A percentile compares a stretch with the other conserved stretches of the same genome.
These are phyloP conservation scores for Gobionotothen gibberifrons DNA, from an alignment of 2,797 vertebrate species.

Conservation along the genomic window DNA sequence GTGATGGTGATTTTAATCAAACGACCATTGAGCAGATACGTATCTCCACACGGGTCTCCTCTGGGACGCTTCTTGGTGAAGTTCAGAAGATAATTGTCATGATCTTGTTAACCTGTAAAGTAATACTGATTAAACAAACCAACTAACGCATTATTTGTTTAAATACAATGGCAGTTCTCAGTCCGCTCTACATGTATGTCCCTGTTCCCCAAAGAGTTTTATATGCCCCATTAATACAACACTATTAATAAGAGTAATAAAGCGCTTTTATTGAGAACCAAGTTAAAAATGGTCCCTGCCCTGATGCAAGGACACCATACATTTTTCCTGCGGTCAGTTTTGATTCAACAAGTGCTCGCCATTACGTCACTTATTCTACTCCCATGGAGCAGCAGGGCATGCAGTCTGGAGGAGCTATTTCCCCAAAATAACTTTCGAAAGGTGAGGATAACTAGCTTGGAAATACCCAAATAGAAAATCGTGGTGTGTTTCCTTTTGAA, in stretches of 20 bases:
- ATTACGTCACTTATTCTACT: constrained; percentile 20
- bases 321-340: constrained; percentile 19
- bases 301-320: constrained; percentile 35
- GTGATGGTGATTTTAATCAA: background rate
- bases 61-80: background rate
- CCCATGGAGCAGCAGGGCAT: constrained; percentile 6
- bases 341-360: constrained; percentile 46
- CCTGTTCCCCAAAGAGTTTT: constrained; percentile 30
- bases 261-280: constrained; percentile 21
- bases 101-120: constrained; percentile 9
- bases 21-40: background rate
- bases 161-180: background rate
- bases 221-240: constrained; percentile 40
- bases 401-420: constrained; percentile 1
- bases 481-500: background rate
- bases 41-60: background rate
- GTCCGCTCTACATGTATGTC: constrained; percentile 11
- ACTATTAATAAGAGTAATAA: constrained; percentile 40
- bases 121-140: background rate
- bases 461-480: background rate
- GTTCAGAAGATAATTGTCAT: constrained; percentile 5
- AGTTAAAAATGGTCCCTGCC: constrained; percentile 24
- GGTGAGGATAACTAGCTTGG: constrained; percentile 14
- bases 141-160: background rate
- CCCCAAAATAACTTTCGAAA: constrained; percentile 16